A percentile compares a stretch with the other conserved stretches of the same genome.
Evolutionary conservation across 2,888 invertebrate species (phyloP).

Genomic region (Piscicola geometra): DNA sequence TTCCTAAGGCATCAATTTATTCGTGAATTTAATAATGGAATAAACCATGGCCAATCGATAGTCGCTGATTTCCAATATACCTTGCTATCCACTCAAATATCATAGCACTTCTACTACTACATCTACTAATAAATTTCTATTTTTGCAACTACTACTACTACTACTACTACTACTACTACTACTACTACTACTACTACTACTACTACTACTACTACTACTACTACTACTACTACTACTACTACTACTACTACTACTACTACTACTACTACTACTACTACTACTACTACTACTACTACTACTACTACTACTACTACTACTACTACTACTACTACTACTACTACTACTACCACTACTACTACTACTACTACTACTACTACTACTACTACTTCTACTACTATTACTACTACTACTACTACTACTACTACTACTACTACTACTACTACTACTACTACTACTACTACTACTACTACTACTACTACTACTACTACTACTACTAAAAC

Average conservation of each 20-base stretch:
- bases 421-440: no score
- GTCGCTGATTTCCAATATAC: no score
- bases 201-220: constrained; percentile 9
- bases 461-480: constrained; percentile 6
- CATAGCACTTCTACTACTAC: constrained; percentile 20
- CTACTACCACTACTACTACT: constrained; percentile 18
- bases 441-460: constrained; percentile 5
- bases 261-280: constrained; percentile 37
- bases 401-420: constrained; percentile 9
- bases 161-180: constrained; percentile 9
- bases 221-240: constrained; percentile 30
- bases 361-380: constrained; percentile 26
- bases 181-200: constrained; percentile 9
- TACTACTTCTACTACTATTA: constrained; percentile 3
- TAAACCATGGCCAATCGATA: no score
- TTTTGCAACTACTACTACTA: not conserved
- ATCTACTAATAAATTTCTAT: constrained; percentile 11
- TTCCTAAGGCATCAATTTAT: no score
- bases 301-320: constrained; percentile 36
- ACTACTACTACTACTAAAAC: not conserved
- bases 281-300: constrained; percentile 36
- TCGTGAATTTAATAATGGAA: no score
- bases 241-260: constrained; percentile 38
- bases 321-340: constrained; percentile 28
- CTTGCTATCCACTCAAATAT: no score